A percentile compares a stretch with the other conserved stretches of the same genome.
Conservation (phyloP, 2,797 vertebrate genomes). For the Acomys russatus region DNA sequence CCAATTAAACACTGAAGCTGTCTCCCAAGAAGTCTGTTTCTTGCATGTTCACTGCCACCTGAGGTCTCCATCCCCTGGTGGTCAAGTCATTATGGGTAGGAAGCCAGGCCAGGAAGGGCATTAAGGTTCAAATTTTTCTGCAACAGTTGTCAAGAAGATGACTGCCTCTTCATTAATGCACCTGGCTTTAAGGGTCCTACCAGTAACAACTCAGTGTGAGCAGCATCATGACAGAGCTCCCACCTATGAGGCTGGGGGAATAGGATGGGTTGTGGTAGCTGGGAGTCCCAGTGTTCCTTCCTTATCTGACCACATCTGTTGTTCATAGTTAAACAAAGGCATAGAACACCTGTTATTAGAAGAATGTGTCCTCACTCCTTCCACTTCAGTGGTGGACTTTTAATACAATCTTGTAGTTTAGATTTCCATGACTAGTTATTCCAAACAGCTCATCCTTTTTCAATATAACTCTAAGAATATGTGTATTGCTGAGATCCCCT, state of each 20-base stretch:
- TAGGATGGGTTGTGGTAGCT: neutral
- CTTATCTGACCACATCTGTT: constrained; percentile 18
- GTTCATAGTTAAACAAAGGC: neutral
- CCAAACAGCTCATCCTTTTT: neutral
- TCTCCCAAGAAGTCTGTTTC: too few relatives aligned
- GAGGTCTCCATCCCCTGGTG: too few relatives aligned
- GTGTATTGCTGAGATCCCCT: neutral
- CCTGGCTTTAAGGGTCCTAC: constrained; percentile 22
- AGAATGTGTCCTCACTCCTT: neutral
- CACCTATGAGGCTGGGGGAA: neutral
- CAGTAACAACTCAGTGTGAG: neutral
- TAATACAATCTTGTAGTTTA: constrained; percentile 20
- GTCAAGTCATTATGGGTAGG: too few relatives aligned
- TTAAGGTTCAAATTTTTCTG: neutral
- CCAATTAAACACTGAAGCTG: too few relatives aligned
- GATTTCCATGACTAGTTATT: neutral
- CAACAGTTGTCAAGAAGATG: constrained; percentile 7
- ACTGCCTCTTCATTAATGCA: neutral
- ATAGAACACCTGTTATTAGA: neutral
- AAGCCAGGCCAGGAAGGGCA: too few relatives aligned
- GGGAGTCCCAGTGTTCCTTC: neutral
- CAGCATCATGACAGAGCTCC: neutral
- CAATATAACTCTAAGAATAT: neutral
- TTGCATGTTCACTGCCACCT: too few relatives aligned
- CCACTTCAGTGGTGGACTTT: neutral